phyloP scores from a whole-genome alignment of 1,140 invertebrate species.

The Elymnias hypermnestra region DNA sequence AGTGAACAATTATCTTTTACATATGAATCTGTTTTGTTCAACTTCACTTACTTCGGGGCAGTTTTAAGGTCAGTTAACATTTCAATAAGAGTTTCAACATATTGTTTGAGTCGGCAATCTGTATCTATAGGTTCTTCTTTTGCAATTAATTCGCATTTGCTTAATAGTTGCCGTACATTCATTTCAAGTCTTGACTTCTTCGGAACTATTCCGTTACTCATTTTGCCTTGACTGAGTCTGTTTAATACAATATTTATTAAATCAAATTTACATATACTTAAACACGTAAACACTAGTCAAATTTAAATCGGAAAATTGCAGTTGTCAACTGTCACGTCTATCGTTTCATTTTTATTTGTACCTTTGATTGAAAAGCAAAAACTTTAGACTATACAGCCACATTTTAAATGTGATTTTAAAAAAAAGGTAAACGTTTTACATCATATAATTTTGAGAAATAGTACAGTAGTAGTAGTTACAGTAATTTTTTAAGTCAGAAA shows the following conservation, averaged over 20 bases:
- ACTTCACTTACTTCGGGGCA: constrained; percentile 77
- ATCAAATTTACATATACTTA: not conserved
- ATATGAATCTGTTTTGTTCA: too few species aligned
- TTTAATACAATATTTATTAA: constrained; percentile 2
- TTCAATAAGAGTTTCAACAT: constrained; percentile 81
- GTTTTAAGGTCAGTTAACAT: constrained; percentile 82
- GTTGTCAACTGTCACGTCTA: too few species aligned
- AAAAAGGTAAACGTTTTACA: too few species aligned
- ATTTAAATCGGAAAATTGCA: not conserved
- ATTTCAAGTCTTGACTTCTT: constrained; percentile 81
- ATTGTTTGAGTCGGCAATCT: constrained; percentile 83
- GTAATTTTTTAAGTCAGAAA: too few species aligned
- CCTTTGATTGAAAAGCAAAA: too few species aligned
- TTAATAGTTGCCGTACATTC: constrained; percentile 81
- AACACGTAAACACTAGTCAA: not conserved
- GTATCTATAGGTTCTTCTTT: constrained; percentile 80
- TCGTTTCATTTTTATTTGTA: too few species aligned
- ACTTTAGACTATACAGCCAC: too few species aligned
- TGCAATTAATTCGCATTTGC: constrained; percentile 84
- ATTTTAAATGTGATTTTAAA: too few species aligned
- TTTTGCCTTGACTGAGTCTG: constrained; percentile 31
- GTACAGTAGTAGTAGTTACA: too few species aligned
- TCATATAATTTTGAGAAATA: too few species aligned
- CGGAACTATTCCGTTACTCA: constrained; percentile 16
- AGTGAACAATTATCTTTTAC: too few species aligned